A percentile compares a stretch with the other conserved stretches of the same genome.
Evolutionary conservation across 1,140 invertebrate species (phyloP).

Genomic region (Littorina saxatilis): DNA sequence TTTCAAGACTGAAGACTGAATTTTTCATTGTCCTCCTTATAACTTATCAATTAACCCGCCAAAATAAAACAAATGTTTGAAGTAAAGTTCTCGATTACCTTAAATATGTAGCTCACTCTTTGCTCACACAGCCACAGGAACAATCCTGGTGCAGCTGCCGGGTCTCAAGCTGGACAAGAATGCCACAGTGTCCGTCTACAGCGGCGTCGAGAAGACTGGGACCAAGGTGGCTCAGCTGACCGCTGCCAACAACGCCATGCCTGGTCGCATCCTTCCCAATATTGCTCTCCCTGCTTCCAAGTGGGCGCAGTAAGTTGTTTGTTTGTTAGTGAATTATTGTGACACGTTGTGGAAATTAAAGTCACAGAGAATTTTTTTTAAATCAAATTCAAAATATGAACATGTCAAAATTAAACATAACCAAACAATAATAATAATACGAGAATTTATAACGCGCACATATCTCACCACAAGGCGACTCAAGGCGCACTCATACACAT

Average conservation of each 20-base stretch:
- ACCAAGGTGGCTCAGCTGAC: conserved; percentile 8
- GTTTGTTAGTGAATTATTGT: neutral
- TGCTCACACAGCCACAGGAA: neutral
- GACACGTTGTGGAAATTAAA: neutral
- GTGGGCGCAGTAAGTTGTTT: conserved; percentile 24
- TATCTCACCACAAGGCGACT: too few relatives aligned
- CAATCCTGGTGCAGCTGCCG: conserved; percentile 7
- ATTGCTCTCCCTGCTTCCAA: neutral
- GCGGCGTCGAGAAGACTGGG: neutral
- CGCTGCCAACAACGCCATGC: neutral
- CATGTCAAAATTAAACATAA: too few relatives aligned
- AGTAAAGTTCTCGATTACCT: too few relatives aligned
- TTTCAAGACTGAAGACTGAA: too few relatives aligned
- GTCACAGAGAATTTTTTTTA: neutral
- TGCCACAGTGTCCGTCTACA: conserved; percentile 2
- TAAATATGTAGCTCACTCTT: too few relatives aligned
- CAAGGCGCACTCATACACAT: too few relatives aligned
- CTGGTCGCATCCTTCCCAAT: neutral
- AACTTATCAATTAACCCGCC: too few relatives aligned
- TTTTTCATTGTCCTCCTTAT: too few relatives aligned
- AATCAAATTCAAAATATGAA: too few relatives aligned
- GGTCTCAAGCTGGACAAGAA: neutral
- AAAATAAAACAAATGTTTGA: too few relatives aligned
- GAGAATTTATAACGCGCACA: too few relatives aligned
- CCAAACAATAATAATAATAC: too few relatives aligned